Percentiles rank a stretch among this genome's conserved stretches.
phyloP scores from a whole-genome alignment of 1,140 invertebrate genomes.

The Caenorhabditis remanei region DNA sequence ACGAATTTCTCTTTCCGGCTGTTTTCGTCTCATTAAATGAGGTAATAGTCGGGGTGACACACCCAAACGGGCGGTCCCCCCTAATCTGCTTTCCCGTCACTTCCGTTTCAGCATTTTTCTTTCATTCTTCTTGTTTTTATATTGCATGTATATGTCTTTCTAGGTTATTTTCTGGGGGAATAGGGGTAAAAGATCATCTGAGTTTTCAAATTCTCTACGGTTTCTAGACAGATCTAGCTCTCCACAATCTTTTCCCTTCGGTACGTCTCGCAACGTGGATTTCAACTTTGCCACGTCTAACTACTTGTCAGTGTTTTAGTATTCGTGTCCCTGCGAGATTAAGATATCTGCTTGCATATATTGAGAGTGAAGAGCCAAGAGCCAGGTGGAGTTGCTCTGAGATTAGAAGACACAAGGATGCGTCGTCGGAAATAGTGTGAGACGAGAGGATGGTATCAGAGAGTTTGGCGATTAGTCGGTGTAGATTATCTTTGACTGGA shows the following conservation, averaged over 20 bases:
- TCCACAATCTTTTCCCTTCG: too few relatives aligned
- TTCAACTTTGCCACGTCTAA: too few relatives aligned
- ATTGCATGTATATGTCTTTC: neutral
- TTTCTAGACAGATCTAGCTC: too few relatives aligned
- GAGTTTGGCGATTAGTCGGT: slow-evolving; percentile 39
- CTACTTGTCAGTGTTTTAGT: too few relatives aligned
- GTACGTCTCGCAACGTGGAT: too few relatives aligned
- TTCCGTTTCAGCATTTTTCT: slow-evolving; percentile 28
- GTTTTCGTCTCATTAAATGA: slow-evolving; percentile 21
- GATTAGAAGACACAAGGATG: slow-evolving; percentile 52
- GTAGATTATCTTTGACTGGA: neutral
- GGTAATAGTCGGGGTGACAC: neutral
- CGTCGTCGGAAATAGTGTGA: neutral
- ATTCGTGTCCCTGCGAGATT: too few relatives aligned
- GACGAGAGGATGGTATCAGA: neutral
- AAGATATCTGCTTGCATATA: too few relatives aligned
- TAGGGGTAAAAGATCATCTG: too few relatives aligned
- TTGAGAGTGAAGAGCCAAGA: neutral
- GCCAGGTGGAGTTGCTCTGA: neutral
- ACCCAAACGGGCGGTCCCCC: neutral
- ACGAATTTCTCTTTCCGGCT: neutral
- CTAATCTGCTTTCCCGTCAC: slow-evolving; percentile 7
- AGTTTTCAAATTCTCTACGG: too few relatives aligned
- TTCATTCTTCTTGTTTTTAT: neutral
- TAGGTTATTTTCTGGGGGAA: too few relatives aligned